Base-by-base conservation (phyloP, 2,113 vertebrate species). In the Cochlearius cochlearius region DNA sequence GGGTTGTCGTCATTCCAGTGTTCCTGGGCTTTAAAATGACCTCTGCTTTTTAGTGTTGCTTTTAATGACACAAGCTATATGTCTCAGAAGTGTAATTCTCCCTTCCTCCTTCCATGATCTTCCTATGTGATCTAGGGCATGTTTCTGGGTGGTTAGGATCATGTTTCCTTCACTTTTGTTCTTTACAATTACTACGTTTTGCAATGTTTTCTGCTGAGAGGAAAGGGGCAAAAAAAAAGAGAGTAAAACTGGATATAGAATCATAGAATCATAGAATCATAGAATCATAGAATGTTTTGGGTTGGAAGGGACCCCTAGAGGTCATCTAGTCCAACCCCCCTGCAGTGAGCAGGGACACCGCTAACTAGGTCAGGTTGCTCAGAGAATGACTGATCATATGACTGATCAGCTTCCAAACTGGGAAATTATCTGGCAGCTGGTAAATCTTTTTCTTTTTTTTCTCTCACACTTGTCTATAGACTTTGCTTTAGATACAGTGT, bases 391-490 rank as follows among this genome's bases (percentile, higher is more conserved):
- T n/a, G n/a, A n/a, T n/a, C n/a, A n/a, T n/a, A 84, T 55, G 50
- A 53, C 58, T 85, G 60, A 96, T 86, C 72, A 84, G 56, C n/a
- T 84, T 92, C 77, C 68, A 95, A 91, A 84, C 55, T 45, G 78
- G n/a, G 62, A 80, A 93, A 73, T 14, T 0, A 91, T 83, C 47
- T 84, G 55, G 36, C 69, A 94, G 76, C 21, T 10, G 5, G 30
- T 52, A 92, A 64, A 55, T 38, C 2, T 29, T 41, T 84, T n/a
- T 41, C 25, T 63, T 7, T 10, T 20, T 34, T 32, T 26, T 56
- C 23, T 4, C 21, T 34, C 18, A 34, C 21, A 55, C 4, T 87
- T 87, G 58, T 68, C 38, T 73, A 5, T 30, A 67, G 22, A 47
- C 23, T 75, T 80, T 73, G 30, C 55, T 86, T 90, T 62, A 76